Evolutionary conservation across 2,113 vertebrate species (phyloP).

Genomic region (Struthio camelus): DNA sequence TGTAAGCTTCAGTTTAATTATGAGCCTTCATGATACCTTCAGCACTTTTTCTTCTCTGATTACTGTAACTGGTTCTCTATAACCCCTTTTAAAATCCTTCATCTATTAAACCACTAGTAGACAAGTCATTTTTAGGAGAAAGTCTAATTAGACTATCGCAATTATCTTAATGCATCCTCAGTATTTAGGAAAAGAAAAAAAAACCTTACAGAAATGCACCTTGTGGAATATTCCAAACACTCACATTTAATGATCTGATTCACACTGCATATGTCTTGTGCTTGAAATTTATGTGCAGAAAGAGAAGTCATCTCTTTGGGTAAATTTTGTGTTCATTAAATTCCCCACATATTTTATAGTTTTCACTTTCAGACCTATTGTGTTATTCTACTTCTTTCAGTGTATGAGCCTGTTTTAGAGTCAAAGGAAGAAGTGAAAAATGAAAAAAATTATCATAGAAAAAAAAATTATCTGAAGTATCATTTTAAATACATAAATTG

Average conservation of each 20-base stretch:
- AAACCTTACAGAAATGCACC: constrained; percentile 31
- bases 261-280: neutral
- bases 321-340: neutral
- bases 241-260: constrained; percentile 11
- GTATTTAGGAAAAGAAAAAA: constrained; percentile 3
- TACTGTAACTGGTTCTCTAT: constrained; percentile 69
- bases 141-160: constrained; percentile 59
- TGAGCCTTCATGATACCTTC: constrained; percentile 73
- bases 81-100: constrained; percentile 67
- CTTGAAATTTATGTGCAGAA: constrained; percentile 10
- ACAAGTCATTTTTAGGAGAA: constrained; percentile 70
- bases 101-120: constrained; percentile 67
- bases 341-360: neutral
- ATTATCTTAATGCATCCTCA: constrained; percentile 67
- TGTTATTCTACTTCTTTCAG: neutral
- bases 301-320: neutral
- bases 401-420: neutral
- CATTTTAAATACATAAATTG: neutral
- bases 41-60: constrained; percentile 75
- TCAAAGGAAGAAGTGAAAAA: neutral
- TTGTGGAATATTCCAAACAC: constrained; percentile 36
- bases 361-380: neutral
- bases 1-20: constrained; percentile 81
- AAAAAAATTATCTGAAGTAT: neutral
- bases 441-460: neutral